Conservation (phyloP, 2,113 vertebrate species). For the Gnathochromis pfefferi region DNA sequence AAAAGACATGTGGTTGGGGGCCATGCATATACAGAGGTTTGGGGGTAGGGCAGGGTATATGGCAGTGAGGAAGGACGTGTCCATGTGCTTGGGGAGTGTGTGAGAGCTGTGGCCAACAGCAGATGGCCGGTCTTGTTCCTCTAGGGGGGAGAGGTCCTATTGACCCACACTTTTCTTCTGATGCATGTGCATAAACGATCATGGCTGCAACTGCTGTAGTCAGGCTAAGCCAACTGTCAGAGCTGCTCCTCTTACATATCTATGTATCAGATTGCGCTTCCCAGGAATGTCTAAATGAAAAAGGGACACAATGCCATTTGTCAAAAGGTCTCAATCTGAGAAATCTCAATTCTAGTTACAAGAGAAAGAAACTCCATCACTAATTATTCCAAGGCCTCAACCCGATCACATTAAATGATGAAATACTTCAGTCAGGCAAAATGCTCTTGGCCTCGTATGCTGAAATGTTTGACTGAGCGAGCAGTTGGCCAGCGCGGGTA, state of each 20-base stretch:
- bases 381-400: not conserved
- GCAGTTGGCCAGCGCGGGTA: constrained; percentile 46
- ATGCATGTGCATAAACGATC: not conserved
- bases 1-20: not conserved
- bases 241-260: constrained; percentile 47
- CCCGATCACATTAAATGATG: not conserved
- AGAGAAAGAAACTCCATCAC: not conserved
- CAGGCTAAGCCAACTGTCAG: constrained; percentile 54
- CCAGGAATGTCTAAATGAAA: constrained; percentile 41
- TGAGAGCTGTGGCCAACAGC: constrained; percentile 27
- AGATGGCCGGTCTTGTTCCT: constrained; percentile 44
- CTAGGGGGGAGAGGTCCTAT: not conserved
- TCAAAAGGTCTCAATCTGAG: not conserved
- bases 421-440: not conserved
- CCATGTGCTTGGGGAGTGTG: not conserved
- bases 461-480: constrained; percentile 25
- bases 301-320: not conserved
- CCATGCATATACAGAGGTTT: not conserved
- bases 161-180: constrained; percentile 32
- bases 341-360: not conserved
- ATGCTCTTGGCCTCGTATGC: not conserved
- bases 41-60: not conserved
- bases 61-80: constrained; percentile 26
- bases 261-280: constrained; percentile 19
- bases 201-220: constrained; percentile 47